phyloP scores from a whole-genome alignment of 2,888 invertebrate genomes.

The Apodemia zela region DNA sequence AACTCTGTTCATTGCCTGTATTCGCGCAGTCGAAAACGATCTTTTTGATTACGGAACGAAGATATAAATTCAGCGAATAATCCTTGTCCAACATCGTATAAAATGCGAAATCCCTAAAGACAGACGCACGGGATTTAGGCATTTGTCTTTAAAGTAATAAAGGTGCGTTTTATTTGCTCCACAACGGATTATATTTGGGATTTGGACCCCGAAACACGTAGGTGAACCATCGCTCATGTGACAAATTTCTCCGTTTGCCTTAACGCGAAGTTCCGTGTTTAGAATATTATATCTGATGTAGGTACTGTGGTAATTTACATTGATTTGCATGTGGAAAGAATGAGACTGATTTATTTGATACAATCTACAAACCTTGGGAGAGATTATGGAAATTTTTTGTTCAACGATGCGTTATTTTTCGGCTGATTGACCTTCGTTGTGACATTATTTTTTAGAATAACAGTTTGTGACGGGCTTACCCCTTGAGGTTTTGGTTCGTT shows the following conservation, averaged over 20 bases:
- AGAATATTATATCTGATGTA: slow-evolving; percentile 70
- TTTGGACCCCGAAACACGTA: slow-evolving; percentile 76
- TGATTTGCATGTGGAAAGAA: slow-evolving; percentile 68
- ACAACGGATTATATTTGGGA: slow-evolving; percentile 74
- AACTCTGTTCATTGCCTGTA: slow-evolving; percentile 43
- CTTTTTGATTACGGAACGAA: slow-evolving; percentile 66
- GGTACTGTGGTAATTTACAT: slow-evolving; percentile 59
- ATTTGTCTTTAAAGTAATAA: slow-evolving; percentile 77
- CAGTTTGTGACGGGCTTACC: slow-evolving; percentile 57
- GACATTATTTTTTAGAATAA: slow-evolving; percentile 35
- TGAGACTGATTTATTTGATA: slow-evolving; percentile 37
- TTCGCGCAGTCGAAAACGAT: slow-evolving; percentile 55
- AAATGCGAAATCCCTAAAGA: slow-evolving; percentile 65
- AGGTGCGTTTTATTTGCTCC: slow-evolving; percentile 77
- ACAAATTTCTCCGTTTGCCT: slow-evolving; percentile 80
- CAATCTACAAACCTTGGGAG: slow-evolving; percentile 28
- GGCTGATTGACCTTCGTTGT: slow-evolving; percentile 24
- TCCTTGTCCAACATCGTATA: slow-evolving; percentile 55
- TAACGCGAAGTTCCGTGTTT: slow-evolving; percentile 75
- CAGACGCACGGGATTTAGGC: slow-evolving; percentile 67
- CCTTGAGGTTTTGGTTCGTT: slow-evolving; percentile 67
- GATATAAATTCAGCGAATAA: slow-evolving; percentile 72
- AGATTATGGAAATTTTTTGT: slow-evolving; percentile 20
- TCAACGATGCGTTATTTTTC: slow-evolving; percentile 26
- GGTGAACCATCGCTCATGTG: slow-evolving; percentile 80